These are phyloP conservation scores for Apomyelois bistriatella DNA, from an alignment of 2,888 invertebrate species.

Conservation along the genomic window DNA sequence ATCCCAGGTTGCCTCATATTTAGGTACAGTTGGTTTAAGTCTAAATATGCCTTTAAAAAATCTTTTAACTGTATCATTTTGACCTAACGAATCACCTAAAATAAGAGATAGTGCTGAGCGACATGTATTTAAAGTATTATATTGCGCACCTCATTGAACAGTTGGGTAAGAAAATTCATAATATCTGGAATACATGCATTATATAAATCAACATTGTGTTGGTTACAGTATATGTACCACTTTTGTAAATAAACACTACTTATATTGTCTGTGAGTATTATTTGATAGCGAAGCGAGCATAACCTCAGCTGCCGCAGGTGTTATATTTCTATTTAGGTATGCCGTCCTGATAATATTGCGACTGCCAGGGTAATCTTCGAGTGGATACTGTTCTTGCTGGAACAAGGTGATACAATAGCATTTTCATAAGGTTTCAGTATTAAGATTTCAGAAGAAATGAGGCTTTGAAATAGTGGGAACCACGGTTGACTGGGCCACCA, in stretches of 20 bases:
- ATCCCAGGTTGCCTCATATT: too few species aligned
- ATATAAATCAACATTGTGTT: slow-evolving; percentile 5
- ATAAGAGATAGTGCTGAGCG: slow-evolving; percentile 9
- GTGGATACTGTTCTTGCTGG: too few species aligned
- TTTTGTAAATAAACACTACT: background rate
- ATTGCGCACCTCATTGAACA: too few species aligned
- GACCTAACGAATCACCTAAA: background rate
- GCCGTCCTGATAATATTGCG: background rate
- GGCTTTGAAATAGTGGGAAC: background rate
- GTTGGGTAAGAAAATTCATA: background rate
- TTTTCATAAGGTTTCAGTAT: too few species aligned
- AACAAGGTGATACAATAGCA: too few species aligned
- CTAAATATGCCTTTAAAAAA: background rate
- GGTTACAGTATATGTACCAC: background rate
- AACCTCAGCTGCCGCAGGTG: too few species aligned
- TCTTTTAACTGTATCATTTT: slow-evolving; percentile 4
- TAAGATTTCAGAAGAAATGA: too few species aligned
- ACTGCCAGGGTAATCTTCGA: too few species aligned
- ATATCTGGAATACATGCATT: slow-evolving; percentile 5
- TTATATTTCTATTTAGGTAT: too few species aligned
- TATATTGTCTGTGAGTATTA: background rate
- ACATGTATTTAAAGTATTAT: background rate
- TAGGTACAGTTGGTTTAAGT: too few species aligned
- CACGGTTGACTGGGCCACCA: background rate
- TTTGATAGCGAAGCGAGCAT: background rate